Evolutionary conservation across 2,888 invertebrate genomes (phyloP).

Genomic region (Caenorhabditis becei): DNA sequence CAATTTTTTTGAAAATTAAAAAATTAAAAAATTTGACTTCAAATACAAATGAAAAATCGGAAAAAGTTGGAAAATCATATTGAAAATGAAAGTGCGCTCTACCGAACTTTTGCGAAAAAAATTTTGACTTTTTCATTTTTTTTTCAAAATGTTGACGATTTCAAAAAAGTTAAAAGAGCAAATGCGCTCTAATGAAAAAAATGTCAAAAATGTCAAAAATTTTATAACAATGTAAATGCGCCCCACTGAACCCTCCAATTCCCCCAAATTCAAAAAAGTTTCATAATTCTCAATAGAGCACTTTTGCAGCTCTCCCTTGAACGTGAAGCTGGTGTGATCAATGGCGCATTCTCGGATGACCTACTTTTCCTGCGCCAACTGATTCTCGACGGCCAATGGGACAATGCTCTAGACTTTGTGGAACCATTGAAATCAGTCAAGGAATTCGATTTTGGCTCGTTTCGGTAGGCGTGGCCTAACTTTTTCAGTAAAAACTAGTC

Average conservation of each 20-base stretch:
- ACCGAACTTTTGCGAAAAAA: too few relatives aligned
- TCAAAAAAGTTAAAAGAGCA: too few relatives aligned
- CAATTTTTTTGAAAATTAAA: neutral
- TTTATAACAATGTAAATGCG: too few relatives aligned
- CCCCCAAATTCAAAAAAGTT: too few relatives aligned
- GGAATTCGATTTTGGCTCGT: slow-evolving; percentile 86
- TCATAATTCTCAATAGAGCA: neutral
- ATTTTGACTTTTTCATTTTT: too few relatives aligned
- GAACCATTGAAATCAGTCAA: slow-evolving; percentile 89
- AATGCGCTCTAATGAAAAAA: too few relatives aligned
- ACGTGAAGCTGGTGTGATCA: slow-evolving; percentile 95
- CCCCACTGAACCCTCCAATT: too few relatives aligned
- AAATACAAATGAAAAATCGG: neutral
- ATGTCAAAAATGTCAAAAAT: neutral
- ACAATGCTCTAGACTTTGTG: slow-evolving; percentile 95
- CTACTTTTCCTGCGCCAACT: slow-evolving; percentile 89
- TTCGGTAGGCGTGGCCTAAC: too few relatives aligned
- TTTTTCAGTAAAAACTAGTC: too few relatives aligned
- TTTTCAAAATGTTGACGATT: too few relatives aligned
- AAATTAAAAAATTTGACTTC: neutral
- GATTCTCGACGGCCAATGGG: slow-evolving; percentile 98
- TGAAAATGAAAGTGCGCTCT: too few relatives aligned
- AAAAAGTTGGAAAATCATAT: neutral
- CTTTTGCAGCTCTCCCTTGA: slow-evolving; percentile 85
- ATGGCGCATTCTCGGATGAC: slow-evolving; percentile 94